phyloP scores from a whole-genome alignment of 1,140 invertebrate species.

The Eueides isabella region DNA sequence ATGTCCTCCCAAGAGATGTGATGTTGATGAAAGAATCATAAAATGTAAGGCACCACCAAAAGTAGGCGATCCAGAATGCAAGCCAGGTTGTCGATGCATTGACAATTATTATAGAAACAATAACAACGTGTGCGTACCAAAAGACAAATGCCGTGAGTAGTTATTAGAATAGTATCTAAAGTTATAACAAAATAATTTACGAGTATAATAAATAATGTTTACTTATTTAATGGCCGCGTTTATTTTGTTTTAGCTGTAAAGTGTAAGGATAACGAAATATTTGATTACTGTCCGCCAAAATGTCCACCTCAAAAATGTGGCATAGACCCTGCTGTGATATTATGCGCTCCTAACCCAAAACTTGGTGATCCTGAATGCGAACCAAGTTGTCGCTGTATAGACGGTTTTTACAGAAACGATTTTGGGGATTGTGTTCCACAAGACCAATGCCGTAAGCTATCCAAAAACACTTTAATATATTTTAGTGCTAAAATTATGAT shows the following conservation, averaged over 20 bases:
- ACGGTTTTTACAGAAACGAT: slow-evolving; percentile 25
- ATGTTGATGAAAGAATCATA: slow-evolving; percentile 32
- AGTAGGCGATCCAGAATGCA: slow-evolving; percentile 32
- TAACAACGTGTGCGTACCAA: slow-evolving; percentile 43
- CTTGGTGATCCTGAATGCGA: slow-evolving; percentile 21
- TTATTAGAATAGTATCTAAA: background rate
- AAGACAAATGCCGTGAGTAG: slow-evolving; percentile 40
- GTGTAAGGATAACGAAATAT: slow-evolving; percentile 40
- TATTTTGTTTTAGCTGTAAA: slow-evolving; percentile 20
- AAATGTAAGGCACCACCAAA: slow-evolving; percentile 25
- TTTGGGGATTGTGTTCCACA: slow-evolving; percentile 26
- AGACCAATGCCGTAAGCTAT: slow-evolving; percentile 34
- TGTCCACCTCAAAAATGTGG: slow-evolving; percentile 35
- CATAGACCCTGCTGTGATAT: slow-evolving; percentile 6
- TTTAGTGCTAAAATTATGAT: background rate
- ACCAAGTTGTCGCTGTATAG: slow-evolving; percentile 28
- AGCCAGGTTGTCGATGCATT: slow-evolving; percentile 49
- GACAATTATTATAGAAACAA: slow-evolving; percentile 46
- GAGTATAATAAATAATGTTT: background rate
- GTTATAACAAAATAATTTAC: background rate
- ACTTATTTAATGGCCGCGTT: background rate
- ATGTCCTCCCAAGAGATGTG: slow-evolving; percentile 38
- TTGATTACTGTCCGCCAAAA: slow-evolving; percentile 36
- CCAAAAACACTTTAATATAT: background rate
- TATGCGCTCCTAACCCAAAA: slow-evolving; percentile 14